Base-by-base conservation (phyloP, 1,140 invertebrate species). In the Danaus plexippus region DNA sequence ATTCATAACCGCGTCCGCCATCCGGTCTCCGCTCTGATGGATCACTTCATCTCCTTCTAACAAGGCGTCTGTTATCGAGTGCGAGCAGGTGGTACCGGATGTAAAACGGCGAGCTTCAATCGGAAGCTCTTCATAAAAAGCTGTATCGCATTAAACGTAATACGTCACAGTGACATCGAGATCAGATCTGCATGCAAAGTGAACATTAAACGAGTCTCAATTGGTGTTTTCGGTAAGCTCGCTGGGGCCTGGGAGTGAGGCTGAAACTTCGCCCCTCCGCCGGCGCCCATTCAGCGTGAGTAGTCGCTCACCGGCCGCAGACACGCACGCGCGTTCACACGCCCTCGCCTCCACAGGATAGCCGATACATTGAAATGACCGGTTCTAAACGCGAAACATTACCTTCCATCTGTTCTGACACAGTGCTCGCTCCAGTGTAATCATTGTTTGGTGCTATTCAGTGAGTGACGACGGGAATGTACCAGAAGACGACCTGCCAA, bases 1-100 rank as follows among this genome's bases (percentile, higher is more conserved):
- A 87, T 87, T 87, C 84, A 87, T 87, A 84, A 87, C 80, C 77
- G 78, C 80, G 79, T 79, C 77, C 74, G 76, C 81, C 84, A 85
- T 85, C 81, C 81, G 81, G 81, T 84, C 78, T 77, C 64, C 64
- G 75, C 70, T 75, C 70, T 73, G 73, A 73, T 73, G 73, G 73
- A 76, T 77, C 77, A 76, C 70, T 84, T 79, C 71, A 83, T 87
- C 84, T 87, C 84, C 71, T 85, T 87, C 81, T 82, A 83, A 73
- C 81, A 62, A 77, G 65, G 70, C 69, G 68, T 73, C 68, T 77
- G 67, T 62, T 65, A 54, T 77, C 68, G 73, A 77, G 81, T 80
- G 80, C 72, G 79, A 85, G 80, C 84, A 85, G 80, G 80, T 87
- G 84, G 54, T 66, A 80, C 83, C 78, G 78, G 80, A 80, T 81